phyloP scores from a whole-genome alignment of 1,140 invertebrate genomes.

The Himalopsyche phryganea region DNA sequence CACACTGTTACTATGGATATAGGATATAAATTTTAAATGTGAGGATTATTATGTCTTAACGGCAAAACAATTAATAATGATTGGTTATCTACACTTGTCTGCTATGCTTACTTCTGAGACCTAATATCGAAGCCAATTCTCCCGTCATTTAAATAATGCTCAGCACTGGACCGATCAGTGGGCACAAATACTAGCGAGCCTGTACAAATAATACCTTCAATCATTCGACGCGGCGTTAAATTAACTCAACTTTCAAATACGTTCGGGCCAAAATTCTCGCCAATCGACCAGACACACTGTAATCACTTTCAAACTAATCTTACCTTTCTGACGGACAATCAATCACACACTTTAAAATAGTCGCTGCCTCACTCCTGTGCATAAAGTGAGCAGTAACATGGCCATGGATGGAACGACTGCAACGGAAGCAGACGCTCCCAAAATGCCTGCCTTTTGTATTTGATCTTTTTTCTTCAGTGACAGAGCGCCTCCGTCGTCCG shows the following conservation, averaged over 20 bases:
- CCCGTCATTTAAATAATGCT: too few relatives aligned
- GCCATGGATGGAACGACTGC: background rate
- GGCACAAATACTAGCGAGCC: too few relatives aligned
- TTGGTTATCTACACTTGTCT: background rate
- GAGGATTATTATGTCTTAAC: background rate
- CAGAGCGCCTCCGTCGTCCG: conserved; percentile 43
- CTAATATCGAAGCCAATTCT: too few relatives aligned
- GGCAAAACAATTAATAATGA: background rate
- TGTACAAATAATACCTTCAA: too few relatives aligned
- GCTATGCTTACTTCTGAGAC: too few relatives aligned
- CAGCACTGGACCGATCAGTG: too few relatives aligned
- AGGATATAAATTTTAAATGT: too few relatives aligned
- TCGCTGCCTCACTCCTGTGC: conserved; percentile 12
- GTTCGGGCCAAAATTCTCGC: too few relatives aligned
- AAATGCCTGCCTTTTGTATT: conserved; percentile 42
- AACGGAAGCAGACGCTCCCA: conserved; percentile 31
- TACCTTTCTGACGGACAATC: background rate
- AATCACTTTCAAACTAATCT: too few relatives aligned
- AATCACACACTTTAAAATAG: conserved; percentile 22
- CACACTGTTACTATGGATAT: background rate
- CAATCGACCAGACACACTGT: too few relatives aligned
- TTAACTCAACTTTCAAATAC: too few relatives aligned
- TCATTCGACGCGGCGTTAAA: too few relatives aligned
- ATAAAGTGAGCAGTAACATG: conserved; percentile 3
- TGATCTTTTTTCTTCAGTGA: conserved; percentile 41